Percentiles rank a stretch among this genome's conserved stretches.
These are phyloP conservation scores for Holocentrus rufus DNA, from an alignment of 2,797 vertebrate species.

Conservation along the genomic window DNA sequence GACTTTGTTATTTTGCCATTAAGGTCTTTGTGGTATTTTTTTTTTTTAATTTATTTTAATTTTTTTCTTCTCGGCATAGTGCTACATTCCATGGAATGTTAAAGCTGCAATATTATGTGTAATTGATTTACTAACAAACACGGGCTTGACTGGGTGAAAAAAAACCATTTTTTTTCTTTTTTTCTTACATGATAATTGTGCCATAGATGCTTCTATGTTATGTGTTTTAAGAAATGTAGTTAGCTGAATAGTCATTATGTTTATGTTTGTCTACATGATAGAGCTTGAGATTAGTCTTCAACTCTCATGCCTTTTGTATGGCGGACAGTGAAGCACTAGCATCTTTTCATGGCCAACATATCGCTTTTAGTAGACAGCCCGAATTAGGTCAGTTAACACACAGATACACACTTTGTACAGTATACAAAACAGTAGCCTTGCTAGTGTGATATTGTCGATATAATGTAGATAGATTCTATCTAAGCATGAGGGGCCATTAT, in stretches of 20 bases:
- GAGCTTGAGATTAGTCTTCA: constrained; percentile 21
- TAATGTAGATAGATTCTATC: not conserved
- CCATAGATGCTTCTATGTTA: constrained; percentile 56
- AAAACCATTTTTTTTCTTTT: constrained; percentile 27
- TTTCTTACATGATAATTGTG: constrained; percentile 53
- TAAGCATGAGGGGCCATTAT: not conserved
- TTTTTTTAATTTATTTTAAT: not conserved
- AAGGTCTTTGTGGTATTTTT: not conserved
- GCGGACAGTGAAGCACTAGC: constrained; percentile 16
- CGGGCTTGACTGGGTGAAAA: constrained; percentile 48
- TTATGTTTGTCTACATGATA: constrained; percentile 30
- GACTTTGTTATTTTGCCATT: constrained; percentile 14
- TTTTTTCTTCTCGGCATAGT: constrained; percentile 37
- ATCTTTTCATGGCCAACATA: constrained; percentile 28
- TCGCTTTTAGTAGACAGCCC: constrained; percentile 27
- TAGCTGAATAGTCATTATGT: constrained; percentile 13
- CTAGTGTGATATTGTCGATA: not conserved
- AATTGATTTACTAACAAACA: constrained; percentile 43
- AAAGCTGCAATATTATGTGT: constrained; percentile 38
- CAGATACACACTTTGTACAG: constrained; percentile 8
- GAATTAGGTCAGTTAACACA: constrained; percentile 17
- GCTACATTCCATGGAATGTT: constrained; percentile 73
- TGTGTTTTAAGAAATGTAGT: constrained; percentile 31
- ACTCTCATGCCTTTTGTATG: constrained; percentile 39
- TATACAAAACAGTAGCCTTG: not conserved